A percentile compares a stretch with the other conserved stretches of the same genome.
phyloP scores from a whole-genome alignment of 1,140 invertebrate species.

The Drosophila mayri region DNA sequence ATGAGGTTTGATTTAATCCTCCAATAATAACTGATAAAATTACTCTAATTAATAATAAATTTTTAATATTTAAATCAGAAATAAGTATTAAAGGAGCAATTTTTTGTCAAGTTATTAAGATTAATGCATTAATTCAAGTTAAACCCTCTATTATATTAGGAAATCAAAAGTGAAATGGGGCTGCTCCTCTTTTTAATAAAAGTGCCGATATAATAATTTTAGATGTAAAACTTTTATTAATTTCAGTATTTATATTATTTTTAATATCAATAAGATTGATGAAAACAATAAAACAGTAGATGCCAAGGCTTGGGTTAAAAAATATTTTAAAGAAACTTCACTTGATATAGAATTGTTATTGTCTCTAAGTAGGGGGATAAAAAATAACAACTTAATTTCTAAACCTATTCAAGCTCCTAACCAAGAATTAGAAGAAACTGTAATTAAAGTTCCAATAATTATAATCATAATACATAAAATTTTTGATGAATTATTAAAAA shows the following conservation, averaged over 20 bases:
- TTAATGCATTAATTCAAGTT: slow-evolving; percentile 84
- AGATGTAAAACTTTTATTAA: slow-evolving; percentile 42
- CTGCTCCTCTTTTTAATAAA: slow-evolving; percentile 85
- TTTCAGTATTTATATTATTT: slow-evolving; percentile 68
- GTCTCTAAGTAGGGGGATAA: slow-evolving; percentile 85
- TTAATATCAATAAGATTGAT: slow-evolving; percentile 83
- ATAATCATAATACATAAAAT: slow-evolving; percentile 85
- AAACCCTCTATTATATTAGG: slow-evolving; percentile 85
- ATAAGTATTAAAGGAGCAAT: slow-evolving; percentile 85
- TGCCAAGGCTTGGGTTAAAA: slow-evolving; percentile 85
- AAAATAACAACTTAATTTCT: slow-evolving; percentile 86
- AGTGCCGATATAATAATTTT: slow-evolving; percentile 69
- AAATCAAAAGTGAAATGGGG: slow-evolving; percentile 86
- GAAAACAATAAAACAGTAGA: slow-evolving; percentile 85
- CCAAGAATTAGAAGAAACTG: slow-evolving; percentile 86
- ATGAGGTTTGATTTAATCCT: slow-evolving; percentile 85
- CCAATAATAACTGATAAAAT: slow-evolving; percentile 83
- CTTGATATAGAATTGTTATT: slow-evolving; percentile 84
- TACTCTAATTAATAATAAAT: slow-evolving; percentile 74
- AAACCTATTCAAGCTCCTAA: slow-evolving; percentile 86
- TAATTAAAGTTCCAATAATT: slow-evolving; percentile 85
- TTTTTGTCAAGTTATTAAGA: slow-evolving; percentile 86
- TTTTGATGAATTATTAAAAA: slow-evolving; percentile 84
- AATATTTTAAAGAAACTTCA: slow-evolving; percentile 86
- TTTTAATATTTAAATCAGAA: slow-evolving; percentile 79